A percentile compares a stretch with the other conserved stretches of the same genome.
Evolutionary conservation across 2,888 invertebrate genomes (phyloP).

Genomic region (Hybos culiciformis): DNA sequence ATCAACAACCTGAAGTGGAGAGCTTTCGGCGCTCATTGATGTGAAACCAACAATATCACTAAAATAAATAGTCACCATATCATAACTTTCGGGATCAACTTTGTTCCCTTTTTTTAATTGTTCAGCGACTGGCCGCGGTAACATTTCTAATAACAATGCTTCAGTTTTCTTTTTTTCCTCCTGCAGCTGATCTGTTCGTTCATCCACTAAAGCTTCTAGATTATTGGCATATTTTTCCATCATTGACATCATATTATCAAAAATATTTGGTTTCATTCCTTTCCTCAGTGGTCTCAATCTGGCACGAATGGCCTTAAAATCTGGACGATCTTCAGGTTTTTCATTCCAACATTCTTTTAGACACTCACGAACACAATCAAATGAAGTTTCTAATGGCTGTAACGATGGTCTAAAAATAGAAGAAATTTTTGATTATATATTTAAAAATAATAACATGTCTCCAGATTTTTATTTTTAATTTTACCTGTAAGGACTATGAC

Average conservation of each 20-base stretch:
- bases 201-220: constrained; percentile 83
- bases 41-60: constrained; percentile 93
- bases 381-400: constrained; percentile 62
- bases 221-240: constrained; percentile 97
- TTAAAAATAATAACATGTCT: neutral
- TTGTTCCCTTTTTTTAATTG: constrained; percentile 79
- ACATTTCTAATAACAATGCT: constrained; percentile 73
- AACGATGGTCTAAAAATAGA: constrained; percentile 52
- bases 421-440: neutral
- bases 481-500: constrained; percentile 24
- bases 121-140: constrained; percentile 82
- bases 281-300: constrained; percentile 68
- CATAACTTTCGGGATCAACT: constrained; percentile 82
- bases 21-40: constrained; percentile 81
- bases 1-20: constrained; percentile 81
- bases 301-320: constrained; percentile 68
- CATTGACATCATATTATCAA: constrained; percentile 96
- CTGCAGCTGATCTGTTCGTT: constrained; percentile 81
- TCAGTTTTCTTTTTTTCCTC: constrained; percentile 96
- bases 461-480: neutral
- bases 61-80: constrained; percentile 79
- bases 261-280: constrained; percentile 92
- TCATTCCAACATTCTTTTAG: constrained; percentile 81
- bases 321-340: constrained; percentile 63
- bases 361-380: constrained; percentile 76